Evolutionary conservation across 1,140 invertebrate species (phyloP).

Genomic region (Campoletis sonorensis): DNA sequence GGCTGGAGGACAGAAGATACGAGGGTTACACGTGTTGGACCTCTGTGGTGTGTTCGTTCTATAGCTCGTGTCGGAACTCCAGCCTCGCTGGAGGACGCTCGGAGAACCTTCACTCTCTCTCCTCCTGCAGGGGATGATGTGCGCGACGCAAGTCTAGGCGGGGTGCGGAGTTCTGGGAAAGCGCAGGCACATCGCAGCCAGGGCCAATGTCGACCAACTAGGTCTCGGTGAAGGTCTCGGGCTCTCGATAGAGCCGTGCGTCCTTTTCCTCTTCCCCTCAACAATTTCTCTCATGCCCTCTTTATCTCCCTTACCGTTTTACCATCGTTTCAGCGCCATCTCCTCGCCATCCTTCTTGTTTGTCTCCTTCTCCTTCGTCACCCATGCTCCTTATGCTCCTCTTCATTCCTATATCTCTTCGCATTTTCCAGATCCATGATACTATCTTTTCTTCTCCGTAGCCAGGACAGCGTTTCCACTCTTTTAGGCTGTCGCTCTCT

Average conservation of each 20-base stretch:
- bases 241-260: constrained; percentile 54
- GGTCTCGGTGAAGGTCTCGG: constrained; percentile 76
- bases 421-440: no score
- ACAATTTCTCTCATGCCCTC: neutral
- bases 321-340: constrained; percentile 4
- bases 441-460: no score
- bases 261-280: constrained; percentile 47
- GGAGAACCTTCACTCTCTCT: neutral
- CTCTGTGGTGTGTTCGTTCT: neutral
- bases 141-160: constrained; percentile 40
- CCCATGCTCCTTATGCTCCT: neutral
- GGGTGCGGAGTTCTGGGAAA: constrained; percentile 59
- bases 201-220: constrained; percentile 77
- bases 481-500: neutral
- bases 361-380: neutral
- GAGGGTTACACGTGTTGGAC: constrained; percentile 5
- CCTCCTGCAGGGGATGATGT: constrained; percentile 11
- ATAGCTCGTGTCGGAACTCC: neutral
- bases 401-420: neutral
- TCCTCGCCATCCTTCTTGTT: neutral
- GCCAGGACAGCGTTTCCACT: neutral
- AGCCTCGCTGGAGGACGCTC: neutral
- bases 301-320: constrained; percentile 1
- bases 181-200: constrained; percentile 53
- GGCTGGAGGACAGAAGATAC: neutral